Conservation (phyloP, 2,797 vertebrate genomes). For the Cossypha niveicapilla region DNA sequence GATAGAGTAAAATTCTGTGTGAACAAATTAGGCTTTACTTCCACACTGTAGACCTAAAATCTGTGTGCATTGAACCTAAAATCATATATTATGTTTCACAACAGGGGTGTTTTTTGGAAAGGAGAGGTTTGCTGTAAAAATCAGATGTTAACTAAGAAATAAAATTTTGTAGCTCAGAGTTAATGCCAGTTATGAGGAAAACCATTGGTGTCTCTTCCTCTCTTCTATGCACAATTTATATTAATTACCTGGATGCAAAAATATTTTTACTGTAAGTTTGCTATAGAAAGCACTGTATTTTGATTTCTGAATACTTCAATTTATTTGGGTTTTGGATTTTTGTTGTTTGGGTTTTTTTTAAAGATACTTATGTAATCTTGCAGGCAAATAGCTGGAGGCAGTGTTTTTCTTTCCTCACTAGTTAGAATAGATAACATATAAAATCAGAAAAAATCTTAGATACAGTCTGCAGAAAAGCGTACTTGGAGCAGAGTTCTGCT, state of each 20-base stretch:
- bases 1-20: neutral
- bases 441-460: neutral
- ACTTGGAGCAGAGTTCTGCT: neutral
- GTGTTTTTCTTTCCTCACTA: neutral
- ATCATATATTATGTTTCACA: neutral
- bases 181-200: neutral
- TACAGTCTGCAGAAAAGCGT: neutral
- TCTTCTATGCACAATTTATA: neutral
- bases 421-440: neutral
- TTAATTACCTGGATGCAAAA: conserved; percentile 2
- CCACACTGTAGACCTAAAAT: conserved; percentile 3
- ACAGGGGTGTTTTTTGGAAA: neutral
- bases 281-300: neutral
- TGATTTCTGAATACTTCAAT: neutral
- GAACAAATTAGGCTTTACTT: conserved; percentile 26
- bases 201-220: neutral
- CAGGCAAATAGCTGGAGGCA: conserved; percentile 25
- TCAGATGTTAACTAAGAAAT: neutral
- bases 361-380: conserved; percentile 54
- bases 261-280: neutral
- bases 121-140: neutral
- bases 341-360: neutral
- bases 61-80: neutral
- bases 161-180: neutral
- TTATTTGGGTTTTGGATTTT: neutral